These are phyloP conservation scores for Apamea anceps DNA, from an alignment of 2,888 invertebrate genomes.

Conservation along the genomic window DNA sequence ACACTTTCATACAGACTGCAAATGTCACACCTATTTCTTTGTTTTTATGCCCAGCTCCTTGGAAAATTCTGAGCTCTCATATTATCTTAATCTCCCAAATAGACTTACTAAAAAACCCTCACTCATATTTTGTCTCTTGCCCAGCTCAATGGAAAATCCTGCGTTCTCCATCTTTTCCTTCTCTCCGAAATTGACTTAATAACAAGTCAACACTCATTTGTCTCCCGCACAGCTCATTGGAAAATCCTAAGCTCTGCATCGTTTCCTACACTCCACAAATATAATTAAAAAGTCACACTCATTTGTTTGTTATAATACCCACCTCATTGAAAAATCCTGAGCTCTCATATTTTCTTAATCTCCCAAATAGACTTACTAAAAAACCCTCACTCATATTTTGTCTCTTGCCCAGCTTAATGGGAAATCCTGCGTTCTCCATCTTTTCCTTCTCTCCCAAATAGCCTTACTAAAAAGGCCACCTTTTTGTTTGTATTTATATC, in stretches of 20 bases:
- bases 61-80: not conserved
- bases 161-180: not conserved
- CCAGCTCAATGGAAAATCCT: not conserved
- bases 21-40: not conserved
- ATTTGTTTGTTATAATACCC: slow-evolving; percentile 21
- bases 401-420: not conserved
- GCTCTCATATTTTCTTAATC: not conserved
- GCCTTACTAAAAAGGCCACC: slow-evolving; percentile 15
- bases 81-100: slow-evolving; percentile 14
- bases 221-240: not conserved
- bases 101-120: slow-evolving; percentile 23
- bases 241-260: not conserved
- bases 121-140: slow-evolving; percentile 25
- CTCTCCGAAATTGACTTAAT: slow-evolving; percentile 11
- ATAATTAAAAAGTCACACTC: slow-evolving; percentile 29
- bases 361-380: slow-evolving; percentile 24
- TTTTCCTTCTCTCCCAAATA: slow-evolving; percentile 12
- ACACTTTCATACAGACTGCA: not conserved
- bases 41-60: not conserved
- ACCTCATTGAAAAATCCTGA: not conserved
- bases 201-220: slow-evolving; percentile 39
- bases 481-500: slow-evolving; percentile 24
- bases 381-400: slow-evolving; percentile 35
- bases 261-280: slow-evolving; percentile 3
- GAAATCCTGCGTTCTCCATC: not conserved